These are phyloP conservation scores for Dolichoris vasculosae DNA, from an alignment of 1,140 invertebrate species.

Conservation along the genomic window DNA sequence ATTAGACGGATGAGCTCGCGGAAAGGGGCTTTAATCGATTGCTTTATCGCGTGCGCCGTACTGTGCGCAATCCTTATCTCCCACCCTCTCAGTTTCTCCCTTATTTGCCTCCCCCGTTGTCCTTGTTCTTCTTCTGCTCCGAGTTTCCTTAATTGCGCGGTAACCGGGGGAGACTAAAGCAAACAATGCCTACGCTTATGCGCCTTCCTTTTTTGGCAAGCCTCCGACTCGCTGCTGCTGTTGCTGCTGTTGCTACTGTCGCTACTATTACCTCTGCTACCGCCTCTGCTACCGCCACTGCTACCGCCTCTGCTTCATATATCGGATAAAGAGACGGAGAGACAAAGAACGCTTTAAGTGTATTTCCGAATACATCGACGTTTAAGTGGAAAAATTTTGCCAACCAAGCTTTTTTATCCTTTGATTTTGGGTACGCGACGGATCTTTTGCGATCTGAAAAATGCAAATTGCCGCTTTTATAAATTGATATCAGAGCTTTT, in stretches of 20 bases:
- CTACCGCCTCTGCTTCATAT: no score
- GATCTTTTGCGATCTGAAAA: neutral
- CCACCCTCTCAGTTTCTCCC: constrained; percentile 29
- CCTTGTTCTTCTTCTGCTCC: constrained; percentile 41
- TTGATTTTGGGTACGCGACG: neutral
- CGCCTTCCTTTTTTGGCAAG: constrained; percentile 1
- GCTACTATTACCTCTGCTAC: no score
- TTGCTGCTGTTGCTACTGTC: no score
- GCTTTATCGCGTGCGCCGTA: constrained; percentile 47
- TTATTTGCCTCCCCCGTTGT: constrained; percentile 36
- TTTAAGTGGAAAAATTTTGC: constrained; percentile 17
- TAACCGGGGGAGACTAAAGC: constrained; percentile 37
- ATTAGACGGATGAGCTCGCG: constrained; percentile 53
- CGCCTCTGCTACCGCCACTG: no score
- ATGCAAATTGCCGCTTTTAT: neutral
- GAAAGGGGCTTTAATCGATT: constrained; percentile 51
- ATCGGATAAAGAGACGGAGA: neutral
- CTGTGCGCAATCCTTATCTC: constrained; percentile 46
- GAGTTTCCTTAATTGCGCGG: constrained; percentile 52
- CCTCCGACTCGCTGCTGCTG: no score
- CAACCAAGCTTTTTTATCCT: neutral
- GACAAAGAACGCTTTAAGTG: neutral
- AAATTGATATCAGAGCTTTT: neutral
- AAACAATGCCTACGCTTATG: constrained; percentile 44
- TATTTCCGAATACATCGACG: constrained; percentile 29